Conservation (phyloP, 2,797 vertebrate genomes). For the Tarsius wallacei region DNA sequence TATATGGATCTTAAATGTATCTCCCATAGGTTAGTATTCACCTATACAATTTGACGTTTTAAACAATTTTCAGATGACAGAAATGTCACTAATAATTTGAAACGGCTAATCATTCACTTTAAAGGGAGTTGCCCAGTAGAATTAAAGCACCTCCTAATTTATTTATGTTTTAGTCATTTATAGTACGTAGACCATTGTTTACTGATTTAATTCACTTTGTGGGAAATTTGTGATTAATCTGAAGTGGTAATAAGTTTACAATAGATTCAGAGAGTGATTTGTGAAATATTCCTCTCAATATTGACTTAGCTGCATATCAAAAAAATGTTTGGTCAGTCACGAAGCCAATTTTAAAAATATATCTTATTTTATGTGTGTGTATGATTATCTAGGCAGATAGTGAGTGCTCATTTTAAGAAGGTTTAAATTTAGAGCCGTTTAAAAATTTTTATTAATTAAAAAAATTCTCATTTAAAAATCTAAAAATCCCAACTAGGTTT, state of each 20-base stretch:
- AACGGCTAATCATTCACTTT: neutral
- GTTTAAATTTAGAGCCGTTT: neutral
- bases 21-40: neutral
- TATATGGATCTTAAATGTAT: neutral
- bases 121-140: neutral
- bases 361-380: too few species aligned
- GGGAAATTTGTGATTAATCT: neutral
- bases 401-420: neutral
- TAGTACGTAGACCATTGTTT: neutral
- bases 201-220: neutral
- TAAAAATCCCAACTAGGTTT: neutral
- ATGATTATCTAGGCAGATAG: neutral
- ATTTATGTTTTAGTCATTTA: neutral
- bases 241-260: neutral
- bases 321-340: neutral
- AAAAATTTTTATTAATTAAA: neutral
- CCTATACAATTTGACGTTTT: neutral
- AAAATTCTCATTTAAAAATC: neutral
- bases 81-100: neutral
- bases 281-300: neutral
- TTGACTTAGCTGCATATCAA: neutral
- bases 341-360: neutral
- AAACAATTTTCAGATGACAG: neutral
- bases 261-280: neutral
- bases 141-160: neutral